These are phyloP conservation scores for Poeciliopsis gracilis DNA, from an alignment of 2,797 vertebrate genomes.

Conservation along the genomic window DNA sequence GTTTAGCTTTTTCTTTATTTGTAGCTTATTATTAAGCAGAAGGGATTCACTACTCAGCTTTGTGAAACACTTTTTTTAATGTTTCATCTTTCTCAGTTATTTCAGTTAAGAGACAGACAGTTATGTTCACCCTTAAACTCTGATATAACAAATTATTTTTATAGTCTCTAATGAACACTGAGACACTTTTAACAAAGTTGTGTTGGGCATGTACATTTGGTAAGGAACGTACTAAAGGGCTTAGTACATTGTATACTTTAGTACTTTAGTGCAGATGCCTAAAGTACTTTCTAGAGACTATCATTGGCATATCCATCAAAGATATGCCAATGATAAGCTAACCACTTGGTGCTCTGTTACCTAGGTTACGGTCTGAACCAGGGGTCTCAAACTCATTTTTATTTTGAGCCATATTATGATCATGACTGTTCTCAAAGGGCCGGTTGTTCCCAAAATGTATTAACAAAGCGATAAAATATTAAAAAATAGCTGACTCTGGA, in stretches of 20 bases:
- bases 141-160: conserved; percentile 73
- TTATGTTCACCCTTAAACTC: conserved; percentile 77
- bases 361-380: background rate
- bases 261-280: background rate
- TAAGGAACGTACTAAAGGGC: too few relatives aligned
- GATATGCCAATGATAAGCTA: background rate
- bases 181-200: conserved; percentile 75
- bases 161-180: conserved; percentile 79
- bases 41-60: conserved; percentile 67
- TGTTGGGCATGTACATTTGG: conserved; percentile 46
- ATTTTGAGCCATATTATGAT: too few relatives aligned
- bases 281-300: background rate
- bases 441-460: too few relatives aligned
- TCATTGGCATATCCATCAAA: too few relatives aligned
- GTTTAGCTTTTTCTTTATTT: conserved; percentile 64
- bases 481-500: too few relatives aligned
- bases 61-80: conserved; percentile 65
- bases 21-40: conserved; percentile 75
- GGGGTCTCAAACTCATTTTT: too few relatives aligned
- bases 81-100: conserved; percentile 72
- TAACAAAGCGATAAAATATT: too few relatives aligned
- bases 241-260: too few relatives aligned
- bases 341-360: background rate
- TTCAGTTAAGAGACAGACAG: conserved; percentile 68
- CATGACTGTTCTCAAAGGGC: too few relatives aligned